These are phyloP conservation scores for Tachuris rubrigastra DNA, from an alignment of 2,113 vertebrate genomes.

Conservation along the genomic window DNA sequence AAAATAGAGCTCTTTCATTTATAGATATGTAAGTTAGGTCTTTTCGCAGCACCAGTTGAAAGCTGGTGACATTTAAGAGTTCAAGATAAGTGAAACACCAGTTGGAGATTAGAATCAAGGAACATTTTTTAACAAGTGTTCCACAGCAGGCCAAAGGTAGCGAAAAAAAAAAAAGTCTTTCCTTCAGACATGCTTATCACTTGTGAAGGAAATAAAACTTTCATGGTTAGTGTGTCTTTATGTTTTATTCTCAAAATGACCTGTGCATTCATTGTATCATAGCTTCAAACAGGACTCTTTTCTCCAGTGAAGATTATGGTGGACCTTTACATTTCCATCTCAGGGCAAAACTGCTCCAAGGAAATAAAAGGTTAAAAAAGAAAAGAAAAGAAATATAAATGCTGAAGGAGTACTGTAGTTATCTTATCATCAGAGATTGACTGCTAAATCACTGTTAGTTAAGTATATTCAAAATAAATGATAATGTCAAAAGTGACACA, in stretches of 20 bases:
- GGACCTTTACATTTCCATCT: not conserved
- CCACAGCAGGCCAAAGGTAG: not conserved
- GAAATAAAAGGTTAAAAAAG: not conserved
- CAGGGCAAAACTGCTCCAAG: not conserved
- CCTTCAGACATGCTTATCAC: not conserved
- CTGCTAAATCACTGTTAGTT: not conserved
- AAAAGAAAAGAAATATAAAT: not conserved
- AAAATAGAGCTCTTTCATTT: not conserved
- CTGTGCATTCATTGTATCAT: not conserved
- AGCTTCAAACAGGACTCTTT: slow-evolving; percentile 31
- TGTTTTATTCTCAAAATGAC: slow-evolving; percentile 2
- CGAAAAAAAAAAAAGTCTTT: not conserved
- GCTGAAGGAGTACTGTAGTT: not conserved
- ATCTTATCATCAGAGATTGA: not conserved
- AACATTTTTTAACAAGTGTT: slow-evolving; percentile 23
- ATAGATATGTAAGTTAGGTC: not conserved
- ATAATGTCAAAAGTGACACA: not conserved
- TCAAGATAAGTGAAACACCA: slow-evolving; percentile 18
- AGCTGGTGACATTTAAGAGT: slow-evolving; percentile 39
- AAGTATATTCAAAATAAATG: not conserved
- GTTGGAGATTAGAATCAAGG: slow-evolving; percentile 8
- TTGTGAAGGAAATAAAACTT: slow-evolving; percentile 22
- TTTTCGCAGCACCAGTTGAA: not conserved
- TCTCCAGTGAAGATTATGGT: not conserved
- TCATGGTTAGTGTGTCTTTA: not conserved